phyloP scores from a whole-genome alignment of 2,888 invertebrate species.

The Watsonalla cultraria region DNA sequence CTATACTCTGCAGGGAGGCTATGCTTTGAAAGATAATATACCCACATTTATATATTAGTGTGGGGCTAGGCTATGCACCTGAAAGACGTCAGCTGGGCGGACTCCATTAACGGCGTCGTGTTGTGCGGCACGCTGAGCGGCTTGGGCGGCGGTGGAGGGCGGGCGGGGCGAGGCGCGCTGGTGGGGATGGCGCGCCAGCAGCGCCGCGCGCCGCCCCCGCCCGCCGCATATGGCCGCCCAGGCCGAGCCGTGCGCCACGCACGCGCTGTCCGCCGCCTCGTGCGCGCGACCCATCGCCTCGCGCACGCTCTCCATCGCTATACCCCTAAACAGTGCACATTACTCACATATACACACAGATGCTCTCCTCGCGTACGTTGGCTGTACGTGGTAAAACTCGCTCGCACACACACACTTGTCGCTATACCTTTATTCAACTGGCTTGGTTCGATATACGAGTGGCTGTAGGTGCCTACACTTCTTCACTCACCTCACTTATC shows the following conservation, averaged over 20 bases:
- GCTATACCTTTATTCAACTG: too few relatives aligned
- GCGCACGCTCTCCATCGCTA: constrained; percentile 88
- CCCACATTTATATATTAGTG: too few relatives aligned
- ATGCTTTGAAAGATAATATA: too few relatives aligned
- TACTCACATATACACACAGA: background rate
- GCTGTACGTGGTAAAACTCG: too few relatives aligned
- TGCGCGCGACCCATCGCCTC: constrained; percentile 94
- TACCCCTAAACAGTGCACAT: constrained; percentile 69
- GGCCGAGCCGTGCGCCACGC: constrained; percentile 63
- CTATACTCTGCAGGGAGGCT: too few relatives aligned
- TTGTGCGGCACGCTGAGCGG: constrained; percentile 82
- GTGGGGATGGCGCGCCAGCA: constrained; percentile 27
- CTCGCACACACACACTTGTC: too few relatives aligned
- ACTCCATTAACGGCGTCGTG: constrained; percentile 85
- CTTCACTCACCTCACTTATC: too few relatives aligned
- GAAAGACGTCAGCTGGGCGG: constrained; percentile 82
- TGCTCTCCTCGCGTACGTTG: background rate
- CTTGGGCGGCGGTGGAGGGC: constrained; percentile 85
- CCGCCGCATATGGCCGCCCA: constrained; percentile 55
- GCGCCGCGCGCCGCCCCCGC: constrained; percentile 81
- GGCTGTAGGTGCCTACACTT: too few relatives aligned
- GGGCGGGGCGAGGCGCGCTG: constrained; percentile 79
- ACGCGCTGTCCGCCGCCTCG: constrained; percentile 91
- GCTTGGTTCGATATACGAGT: too few relatives aligned
- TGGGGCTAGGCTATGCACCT: constrained; percentile 27